A percentile compares a stretch with the other conserved stretches of the same genome.
Conservation (phyloP, 2,113 vertebrate genomes). For the Meles meles region DNA sequence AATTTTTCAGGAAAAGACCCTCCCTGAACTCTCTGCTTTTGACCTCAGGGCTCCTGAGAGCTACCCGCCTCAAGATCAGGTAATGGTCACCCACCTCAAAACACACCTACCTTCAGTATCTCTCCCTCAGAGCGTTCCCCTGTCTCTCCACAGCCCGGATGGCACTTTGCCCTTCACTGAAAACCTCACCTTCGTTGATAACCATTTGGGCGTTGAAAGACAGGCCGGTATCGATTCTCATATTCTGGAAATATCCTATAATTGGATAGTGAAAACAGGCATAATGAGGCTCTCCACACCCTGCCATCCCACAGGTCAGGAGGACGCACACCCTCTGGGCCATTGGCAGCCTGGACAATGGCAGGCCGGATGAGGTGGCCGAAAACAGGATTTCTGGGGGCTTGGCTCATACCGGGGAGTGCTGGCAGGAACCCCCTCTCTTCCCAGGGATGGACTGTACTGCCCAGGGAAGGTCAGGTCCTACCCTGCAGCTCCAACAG, state of each 20-base stretch:
- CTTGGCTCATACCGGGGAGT: neutral
- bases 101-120: neutral
- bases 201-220: fast-evolving
- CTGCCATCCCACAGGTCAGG: neutral
- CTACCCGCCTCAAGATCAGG: neutral
- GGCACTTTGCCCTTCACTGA: neutral
- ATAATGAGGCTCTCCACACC: neutral
- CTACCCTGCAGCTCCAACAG: neutral
- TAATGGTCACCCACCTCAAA: too few species aligned
- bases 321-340: too few species aligned
- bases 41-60: neutral
- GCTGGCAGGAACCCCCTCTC: neutral
- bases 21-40: neutral
- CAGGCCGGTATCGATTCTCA: fast-evolving
- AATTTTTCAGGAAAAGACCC: neutral
- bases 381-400: neutral
- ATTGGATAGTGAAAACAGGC: neutral
- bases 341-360: neutral
- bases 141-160: neutral
- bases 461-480: neutral
- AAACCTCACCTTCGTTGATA: neutral
- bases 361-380: neutral
- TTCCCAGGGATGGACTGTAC: neutral
- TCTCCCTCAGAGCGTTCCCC: neutral
- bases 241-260: neutral